phyloP scores from a whole-genome alignment of 2,888 invertebrate genomes.

The Rugalucina vietnamica region DNA sequence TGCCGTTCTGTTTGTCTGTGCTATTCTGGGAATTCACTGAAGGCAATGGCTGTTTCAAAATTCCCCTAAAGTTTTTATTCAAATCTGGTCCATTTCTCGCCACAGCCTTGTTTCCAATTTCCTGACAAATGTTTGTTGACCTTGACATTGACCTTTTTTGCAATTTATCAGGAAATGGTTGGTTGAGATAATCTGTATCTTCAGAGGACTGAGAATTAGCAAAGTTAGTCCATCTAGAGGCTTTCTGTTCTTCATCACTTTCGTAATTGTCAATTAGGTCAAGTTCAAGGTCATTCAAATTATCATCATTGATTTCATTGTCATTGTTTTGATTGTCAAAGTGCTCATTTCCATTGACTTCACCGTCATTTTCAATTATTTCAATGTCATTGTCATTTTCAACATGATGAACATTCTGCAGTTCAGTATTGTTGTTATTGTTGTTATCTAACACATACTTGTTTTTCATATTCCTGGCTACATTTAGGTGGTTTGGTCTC shows the following conservation, averaged over 20 bases:
- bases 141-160: background rate
- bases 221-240: conserved; percentile 47
- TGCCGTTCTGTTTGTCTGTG: no score
- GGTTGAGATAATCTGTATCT: conserved; percentile 45
- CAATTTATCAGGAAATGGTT: conserved; percentile 25
- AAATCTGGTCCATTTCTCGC: no score
- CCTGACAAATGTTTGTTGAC: no score
- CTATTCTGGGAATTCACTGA: no score
- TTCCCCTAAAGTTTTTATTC: no score
- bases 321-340: background rate
- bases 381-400: background rate
- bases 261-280: conserved; percentile 16
- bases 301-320: background rate
- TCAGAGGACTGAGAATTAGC: conserved; percentile 57
- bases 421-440: background rate
- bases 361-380: background rate
- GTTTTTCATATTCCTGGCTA: background rate
- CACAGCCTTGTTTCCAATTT: no score
- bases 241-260: background rate
- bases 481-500: background rate
- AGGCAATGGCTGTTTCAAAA: no score
- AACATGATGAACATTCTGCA: background rate
- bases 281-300: background rate
- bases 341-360: background rate
- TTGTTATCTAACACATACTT: background rate